A percentile compares a stretch with the other conserved stretches of the same genome.
Conservation (phyloP, 1,140 invertebrate genomes). For the Drosophila truncata region DNA sequence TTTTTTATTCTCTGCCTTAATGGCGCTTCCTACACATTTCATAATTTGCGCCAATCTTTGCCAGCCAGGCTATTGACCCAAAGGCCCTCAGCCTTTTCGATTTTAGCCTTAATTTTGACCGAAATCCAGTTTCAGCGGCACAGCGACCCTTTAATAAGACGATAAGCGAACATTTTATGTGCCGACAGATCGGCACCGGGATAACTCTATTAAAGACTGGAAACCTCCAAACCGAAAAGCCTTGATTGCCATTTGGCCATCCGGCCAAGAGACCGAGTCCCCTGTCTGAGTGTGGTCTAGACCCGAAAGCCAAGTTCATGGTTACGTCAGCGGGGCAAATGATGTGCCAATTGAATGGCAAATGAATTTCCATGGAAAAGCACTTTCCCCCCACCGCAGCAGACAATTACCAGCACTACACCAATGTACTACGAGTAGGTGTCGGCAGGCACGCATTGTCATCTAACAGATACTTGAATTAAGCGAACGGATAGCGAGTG, state of each 20-base stretch:
- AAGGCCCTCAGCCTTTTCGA: slow-evolving; percentile 37
- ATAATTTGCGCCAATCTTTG: slow-evolving; percentile 59
- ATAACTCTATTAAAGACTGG: slow-evolving; percentile 73
- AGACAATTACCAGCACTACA: slow-evolving; percentile 70
- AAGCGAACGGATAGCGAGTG: neutral
- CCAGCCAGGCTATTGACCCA: slow-evolving; percentile 37
- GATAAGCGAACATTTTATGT: slow-evolving; percentile 73
- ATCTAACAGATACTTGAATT: slow-evolving; percentile 66
- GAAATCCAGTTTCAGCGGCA: slow-evolving; percentile 49
- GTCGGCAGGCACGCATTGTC: slow-evolving; percentile 77
- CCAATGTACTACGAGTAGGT: slow-evolving; percentile 57
- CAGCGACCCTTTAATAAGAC: slow-evolving; percentile 69
- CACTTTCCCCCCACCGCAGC: slow-evolving; percentile 8
- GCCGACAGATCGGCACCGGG: slow-evolving; percentile 31
- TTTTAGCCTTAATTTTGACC: slow-evolving; percentile 47
- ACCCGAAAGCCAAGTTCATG: slow-evolving; percentile 42
- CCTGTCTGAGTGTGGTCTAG: slow-evolving; percentile 40
- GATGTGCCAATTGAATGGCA: slow-evolving; percentile 72
- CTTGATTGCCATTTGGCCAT: slow-evolving; percentile 13
- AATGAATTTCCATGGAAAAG: slow-evolving; percentile 13
- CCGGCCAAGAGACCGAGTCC: neutral
- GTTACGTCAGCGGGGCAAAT: slow-evolving; percentile 63
- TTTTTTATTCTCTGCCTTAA: slow-evolving; percentile 1
- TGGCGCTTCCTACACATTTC: slow-evolving; percentile 47
- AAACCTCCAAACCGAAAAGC: neutral